Evolutionary conservation across 2,888 invertebrate genomes (phyloP).

Genomic region (Pristionchus maxplancki): DNA sequence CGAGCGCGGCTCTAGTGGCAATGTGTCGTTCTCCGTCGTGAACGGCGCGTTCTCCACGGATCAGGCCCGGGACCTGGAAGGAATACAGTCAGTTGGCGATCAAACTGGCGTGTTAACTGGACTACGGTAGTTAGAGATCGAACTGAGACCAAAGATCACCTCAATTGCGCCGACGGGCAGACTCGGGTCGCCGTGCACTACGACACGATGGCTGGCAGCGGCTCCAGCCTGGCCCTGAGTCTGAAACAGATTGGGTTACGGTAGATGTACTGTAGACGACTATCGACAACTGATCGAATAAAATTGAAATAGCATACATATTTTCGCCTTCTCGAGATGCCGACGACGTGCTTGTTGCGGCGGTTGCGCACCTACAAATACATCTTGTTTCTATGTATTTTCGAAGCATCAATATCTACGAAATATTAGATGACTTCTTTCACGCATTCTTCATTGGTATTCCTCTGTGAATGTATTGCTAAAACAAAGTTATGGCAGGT

Average conservation of each 20-base stretch:
- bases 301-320: no score
- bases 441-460: no score
- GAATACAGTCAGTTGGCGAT: background rate
- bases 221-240: background rate
- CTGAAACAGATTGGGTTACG: background rate
- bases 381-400: background rate
- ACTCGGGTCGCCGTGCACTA: conserved; percentile 33
- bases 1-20: background rate
- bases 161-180: background rate
- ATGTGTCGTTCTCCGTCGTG: conserved; percentile 4
- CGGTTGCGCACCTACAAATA: background rate
- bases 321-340: conserved; percentile 12
- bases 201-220: background rate
- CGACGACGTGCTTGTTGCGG: conserved; percentile 18
- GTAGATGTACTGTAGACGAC: background rate
- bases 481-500: background rate
- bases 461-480: no score
- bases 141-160: background rate
- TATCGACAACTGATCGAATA: background rate
- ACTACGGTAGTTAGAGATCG: background rate
- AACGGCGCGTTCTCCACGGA: background rate
- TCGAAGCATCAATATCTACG: background rate
- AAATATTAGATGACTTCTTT: background rate
- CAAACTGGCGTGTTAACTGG: background rate
- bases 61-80: conserved; percentile 11